phyloP scores from a whole-genome alignment of 2,797 vertebrate genomes.

The Phrynocephalus guinanensis region DNA sequence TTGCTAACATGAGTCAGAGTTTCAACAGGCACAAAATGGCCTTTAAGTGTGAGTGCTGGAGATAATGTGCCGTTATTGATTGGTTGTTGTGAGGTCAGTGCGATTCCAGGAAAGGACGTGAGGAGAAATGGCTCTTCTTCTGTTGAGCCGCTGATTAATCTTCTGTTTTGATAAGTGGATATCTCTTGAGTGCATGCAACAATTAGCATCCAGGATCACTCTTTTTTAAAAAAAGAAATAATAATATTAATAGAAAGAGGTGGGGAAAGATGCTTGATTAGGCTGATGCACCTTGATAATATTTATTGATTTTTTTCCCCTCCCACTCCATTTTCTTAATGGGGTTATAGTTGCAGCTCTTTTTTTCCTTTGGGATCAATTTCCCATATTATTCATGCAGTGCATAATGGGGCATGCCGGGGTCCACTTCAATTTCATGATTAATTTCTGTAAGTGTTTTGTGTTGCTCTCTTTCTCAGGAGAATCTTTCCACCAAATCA shows the following conservation, averaged over 20 bases:
- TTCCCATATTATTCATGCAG: background rate
- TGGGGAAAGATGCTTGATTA: background rate
- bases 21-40: slow-evolving; percentile 84
- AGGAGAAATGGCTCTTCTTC: slow-evolving; percentile 69
- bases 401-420: background rate
- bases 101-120: slow-evolving; percentile 67
- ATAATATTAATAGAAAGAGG: background rate
- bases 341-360: background rate
- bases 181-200: background rate
- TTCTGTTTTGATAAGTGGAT: slow-evolving; percentile 73
- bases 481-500: accelerated
- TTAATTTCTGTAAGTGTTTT: background rate
- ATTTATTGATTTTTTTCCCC: slow-evolving; percentile 10
- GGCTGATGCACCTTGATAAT: background rate
- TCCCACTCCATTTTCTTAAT: slow-evolving; percentile 30
- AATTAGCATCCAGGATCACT: accelerated
- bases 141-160: slow-evolving; percentile 71
- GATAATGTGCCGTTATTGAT: slow-evolving; percentile 76
- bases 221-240: accelerated
- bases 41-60: slow-evolving; percentile 74
- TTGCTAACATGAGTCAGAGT: slow-evolving; percentile 71
- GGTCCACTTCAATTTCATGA: background rate
- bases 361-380: background rate
- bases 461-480: accelerated
- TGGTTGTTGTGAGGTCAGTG: slow-evolving; percentile 76